Evolutionary conservation across 1,140 invertebrate genomes (phyloP).

Genomic region (Drosophila truncata): DNA sequence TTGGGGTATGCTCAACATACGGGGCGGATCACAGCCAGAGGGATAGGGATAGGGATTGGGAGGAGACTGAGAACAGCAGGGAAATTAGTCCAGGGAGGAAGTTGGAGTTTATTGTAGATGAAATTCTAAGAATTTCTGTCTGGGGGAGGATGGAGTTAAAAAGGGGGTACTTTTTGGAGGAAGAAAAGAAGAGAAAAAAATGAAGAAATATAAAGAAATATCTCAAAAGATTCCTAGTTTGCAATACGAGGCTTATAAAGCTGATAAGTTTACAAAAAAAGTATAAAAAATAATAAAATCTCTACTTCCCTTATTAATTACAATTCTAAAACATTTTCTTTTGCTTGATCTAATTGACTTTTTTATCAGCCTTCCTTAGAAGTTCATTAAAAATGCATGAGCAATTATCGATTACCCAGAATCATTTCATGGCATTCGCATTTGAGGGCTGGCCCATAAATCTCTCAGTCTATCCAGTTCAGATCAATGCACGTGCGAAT

Average conservation of each 20-base stretch:
- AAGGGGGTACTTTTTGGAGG: neutral
- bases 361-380: constrained; percentile 10
- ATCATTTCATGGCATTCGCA: constrained; percentile 54
- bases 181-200: neutral
- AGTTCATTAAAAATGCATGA: constrained; percentile 49
- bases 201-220: neutral
- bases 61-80: constrained; percentile 42
- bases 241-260: neutral
- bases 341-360: neutral
- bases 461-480: constrained; percentile 50
- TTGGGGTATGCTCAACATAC: constrained; percentile 62
- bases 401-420: constrained; percentile 43
- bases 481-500: constrained; percentile 80
- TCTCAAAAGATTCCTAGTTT: neutral
- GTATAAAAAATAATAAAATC: neutral
- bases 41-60: constrained; percentile 23
- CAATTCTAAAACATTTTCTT: neutral
- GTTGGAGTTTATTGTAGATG: constrained; percentile 47
- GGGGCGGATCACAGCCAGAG: constrained; percentile 28
- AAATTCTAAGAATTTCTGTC: constrained; percentile 54
- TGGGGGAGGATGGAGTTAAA: constrained; percentile 18
- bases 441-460: constrained; percentile 30
- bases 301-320: neutral
- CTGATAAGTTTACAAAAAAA: neutral
- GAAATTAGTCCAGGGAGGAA: constrained; percentile 60